Conservation (phyloP, 2,797 vertebrate genomes). For the Helostoma temminkii region DNA sequence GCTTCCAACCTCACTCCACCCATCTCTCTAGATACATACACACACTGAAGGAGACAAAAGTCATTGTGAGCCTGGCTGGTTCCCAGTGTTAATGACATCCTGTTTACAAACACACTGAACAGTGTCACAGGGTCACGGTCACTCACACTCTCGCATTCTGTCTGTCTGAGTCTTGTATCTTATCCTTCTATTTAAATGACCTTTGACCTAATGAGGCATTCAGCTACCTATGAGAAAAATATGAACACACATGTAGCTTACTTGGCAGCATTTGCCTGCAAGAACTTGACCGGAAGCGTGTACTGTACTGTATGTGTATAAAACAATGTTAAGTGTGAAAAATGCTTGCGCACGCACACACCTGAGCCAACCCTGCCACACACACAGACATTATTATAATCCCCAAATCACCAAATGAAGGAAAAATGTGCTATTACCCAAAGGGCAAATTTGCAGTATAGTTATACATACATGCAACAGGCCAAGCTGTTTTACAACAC, state of each 20-base stretch:
- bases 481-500: slow-evolving; percentile 68
- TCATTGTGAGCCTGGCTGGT: slow-evolving; percentile 85
- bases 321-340: slow-evolving; percentile 34
- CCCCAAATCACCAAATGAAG: slow-evolving; percentile 57
- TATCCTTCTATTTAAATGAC: slow-evolving; percentile 79
- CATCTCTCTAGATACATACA: slow-evolving; percentile 21
- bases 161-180: slow-evolving; percentile 70
- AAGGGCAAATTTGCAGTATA: slow-evolving; percentile 70
- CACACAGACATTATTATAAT: slow-evolving; percentile 65
- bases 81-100: slow-evolving; percentile 97
- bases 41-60: slow-evolving; percentile 66
- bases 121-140: slow-evolving; percentile 92
- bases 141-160: slow-evolving; percentile 79
- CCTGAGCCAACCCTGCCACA: slow-evolving; percentile 15
- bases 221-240: slow-evolving; percentile 23
- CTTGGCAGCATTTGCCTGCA: slow-evolving; percentile 6
- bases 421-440: slow-evolving; percentile 60
- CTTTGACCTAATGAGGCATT: slow-evolving; percentile 68
- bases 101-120: slow-evolving; percentile 96
- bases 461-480: slow-evolving; percentile 60
- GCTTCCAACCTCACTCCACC: neutral
- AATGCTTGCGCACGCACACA: slow-evolving; percentile 1
- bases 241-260: slow-evolving; percentile 12
- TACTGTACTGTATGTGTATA: slow-evolving; percentile 1
- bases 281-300: neutral